Evolutionary conservation across 2,797 vertebrate genomes (phyloP), one percentile per base, ranked within the genome.

Genomic region (Brachyrhaphis roseni): DNA sequence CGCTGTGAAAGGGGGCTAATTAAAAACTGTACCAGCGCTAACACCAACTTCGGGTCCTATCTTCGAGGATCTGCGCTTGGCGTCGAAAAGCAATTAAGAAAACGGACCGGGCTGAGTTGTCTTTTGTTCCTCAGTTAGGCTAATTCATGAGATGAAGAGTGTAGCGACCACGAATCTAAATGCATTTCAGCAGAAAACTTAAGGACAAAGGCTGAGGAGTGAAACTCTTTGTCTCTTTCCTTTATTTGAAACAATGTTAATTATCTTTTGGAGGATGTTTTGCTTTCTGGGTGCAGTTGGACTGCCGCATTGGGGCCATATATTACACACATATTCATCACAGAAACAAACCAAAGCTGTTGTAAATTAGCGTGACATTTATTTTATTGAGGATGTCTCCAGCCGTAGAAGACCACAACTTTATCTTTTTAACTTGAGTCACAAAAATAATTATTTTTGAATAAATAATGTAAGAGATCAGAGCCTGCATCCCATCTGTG

Each of bases 41-140:
- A 82, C 78, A 31, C 76, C 46, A 74, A 51, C 81, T 85, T n/a
- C 75, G 66, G 86, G 87, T 93, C 84, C 88, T 89, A 94, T 94
- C 93, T 84, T 45, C 31, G 4, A 82, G 20, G 36, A 93, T 92
- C 92, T 81, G 84, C 82, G 85, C 82, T 75, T 86, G 78, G 74
- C 84, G 86, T 90, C 86, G 87, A 91, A 79, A 94, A 91, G 91
- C 91, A 95, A 94, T 94, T 93, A 93, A 89, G 78, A 84, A 82
- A 86, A 85, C 78, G 90, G 84, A 82, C 88, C 85, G 82, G 86
- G 89, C 86, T 89, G 82, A 88, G 83, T 92, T 91, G 89, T 72
- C 87, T 89, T 94, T 93, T 93, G 90, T 94, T 91, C 92, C 73
- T 78, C 75, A 82, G 74, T 82, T 78, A 84, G 86, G 91, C 91